Conservation (phyloP, 2,888 invertebrate species). For the Sepiola atlantica region DNA sequence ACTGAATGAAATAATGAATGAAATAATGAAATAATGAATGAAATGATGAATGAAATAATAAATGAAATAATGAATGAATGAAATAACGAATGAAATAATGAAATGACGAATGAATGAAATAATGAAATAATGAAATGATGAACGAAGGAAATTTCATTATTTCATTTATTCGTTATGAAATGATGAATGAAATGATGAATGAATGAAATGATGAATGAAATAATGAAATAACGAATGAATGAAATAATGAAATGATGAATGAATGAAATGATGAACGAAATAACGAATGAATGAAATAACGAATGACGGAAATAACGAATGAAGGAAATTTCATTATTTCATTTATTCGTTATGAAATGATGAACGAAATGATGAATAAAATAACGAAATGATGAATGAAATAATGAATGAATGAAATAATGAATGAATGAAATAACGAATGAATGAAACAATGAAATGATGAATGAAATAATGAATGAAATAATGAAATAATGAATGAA, state of each 20-base stretch:
- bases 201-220: neutral
- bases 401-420: neutral
- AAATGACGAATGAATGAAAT: neutral
- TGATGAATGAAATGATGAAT: neutral
- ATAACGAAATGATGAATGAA: neutral
- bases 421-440: too few species aligned
- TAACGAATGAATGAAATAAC: neutral
- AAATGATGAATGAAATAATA: neutral
- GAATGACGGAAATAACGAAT: neutral
- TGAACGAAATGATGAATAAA: conserved; percentile 10
- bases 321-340: neutral
- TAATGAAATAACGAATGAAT: neutral
- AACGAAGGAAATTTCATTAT: neutral
- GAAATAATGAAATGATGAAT: too few species aligned
- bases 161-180: neutral
- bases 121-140: neutral
- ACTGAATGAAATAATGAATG: too few species aligned
- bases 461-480: conserved; percentile 14
- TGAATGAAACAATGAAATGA: too few species aligned
- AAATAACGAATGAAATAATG: too few species aligned
- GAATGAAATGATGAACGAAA: too few species aligned
- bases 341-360: neutral
- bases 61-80: neutral
- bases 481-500: neutral
- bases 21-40: too few species aligned